Conservation (phyloP, 2,888 invertebrate species). For the Nudaria mundana region DNA sequence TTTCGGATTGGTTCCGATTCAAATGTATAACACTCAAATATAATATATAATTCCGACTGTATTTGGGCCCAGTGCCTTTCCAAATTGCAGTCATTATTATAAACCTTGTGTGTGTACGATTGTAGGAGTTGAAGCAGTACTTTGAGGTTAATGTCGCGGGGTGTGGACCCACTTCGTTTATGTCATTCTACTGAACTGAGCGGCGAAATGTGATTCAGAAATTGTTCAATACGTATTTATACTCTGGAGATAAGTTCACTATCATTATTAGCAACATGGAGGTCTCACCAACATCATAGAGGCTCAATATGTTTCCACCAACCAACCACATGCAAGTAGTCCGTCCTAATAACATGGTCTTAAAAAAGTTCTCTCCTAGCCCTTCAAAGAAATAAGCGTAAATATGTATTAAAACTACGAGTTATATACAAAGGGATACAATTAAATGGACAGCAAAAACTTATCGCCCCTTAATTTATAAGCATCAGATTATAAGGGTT, state of each 20-base stretch:
- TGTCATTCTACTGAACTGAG: constrained; percentile 17
- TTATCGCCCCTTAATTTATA: too few species aligned
- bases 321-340: too few species aligned
- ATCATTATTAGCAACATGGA: neutral
- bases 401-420: too few species aligned
- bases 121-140: constrained; percentile 34
- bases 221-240: constrained; percentile 3
- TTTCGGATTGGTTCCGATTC: constrained; percentile 63
- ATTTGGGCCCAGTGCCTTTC: constrained; percentile 58
- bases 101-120: constrained; percentile 50
- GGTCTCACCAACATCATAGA: too few species aligned
- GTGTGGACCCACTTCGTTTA: constrained; percentile 6
- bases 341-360: too few species aligned
- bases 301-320: too few species aligned
- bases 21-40: constrained; percentile 46
- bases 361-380: too few species aligned
- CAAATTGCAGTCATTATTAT: constrained; percentile 65
- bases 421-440: too few species aligned
- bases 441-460: too few species aligned
- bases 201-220: constrained; percentile 17
- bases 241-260: neutral
- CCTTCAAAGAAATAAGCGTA: too few species aligned
- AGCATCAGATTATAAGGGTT: too few species aligned
- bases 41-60: constrained; percentile 61
- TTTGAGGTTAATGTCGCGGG: constrained; percentile 30